Evolutionary conservation across 2,113 vertebrate genomes (phyloP).

Genomic region (Nycticryphes semicollaris): DNA sequence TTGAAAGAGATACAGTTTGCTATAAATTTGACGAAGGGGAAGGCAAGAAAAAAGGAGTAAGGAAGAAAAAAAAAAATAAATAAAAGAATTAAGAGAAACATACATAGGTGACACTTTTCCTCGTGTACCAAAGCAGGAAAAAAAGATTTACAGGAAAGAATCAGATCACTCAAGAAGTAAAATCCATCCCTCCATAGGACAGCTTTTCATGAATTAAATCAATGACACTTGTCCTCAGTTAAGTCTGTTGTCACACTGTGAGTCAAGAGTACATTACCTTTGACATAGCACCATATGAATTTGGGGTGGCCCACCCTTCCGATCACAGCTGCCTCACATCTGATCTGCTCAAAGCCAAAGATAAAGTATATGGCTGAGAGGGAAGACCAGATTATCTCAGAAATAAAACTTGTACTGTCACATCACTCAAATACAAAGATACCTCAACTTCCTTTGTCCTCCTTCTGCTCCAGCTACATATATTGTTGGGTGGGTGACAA

Average conservation of each 20-base stretch:
- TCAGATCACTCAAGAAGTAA: neutral
- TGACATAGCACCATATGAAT: neutral
- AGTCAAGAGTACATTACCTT: neutral
- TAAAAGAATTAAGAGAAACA: neutral
- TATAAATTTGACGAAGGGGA: neutral
- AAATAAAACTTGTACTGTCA: neutral
- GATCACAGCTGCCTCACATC: neutral
- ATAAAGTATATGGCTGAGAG: neutral
- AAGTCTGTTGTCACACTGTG: neutral
- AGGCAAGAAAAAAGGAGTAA: neutral
- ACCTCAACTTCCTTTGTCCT: neutral
- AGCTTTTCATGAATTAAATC: neutral
- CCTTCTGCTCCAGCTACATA: neutral
- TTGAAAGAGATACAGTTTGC: neutral
- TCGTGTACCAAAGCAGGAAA: neutral
- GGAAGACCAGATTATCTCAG: neutral
- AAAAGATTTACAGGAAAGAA: neutral
- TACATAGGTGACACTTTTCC: neutral
- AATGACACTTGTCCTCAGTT: neutral
- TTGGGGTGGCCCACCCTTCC: neutral
- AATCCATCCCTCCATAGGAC: neutral
- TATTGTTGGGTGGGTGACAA: neutral
- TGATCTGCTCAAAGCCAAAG: neutral
- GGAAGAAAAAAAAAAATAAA: neutral
- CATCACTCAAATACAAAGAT: neutral